A percentile compares a stretch with the other conserved stretches of the same genome.
These are phyloP conservation scores for Pectinophora gossypiella DNA, from an alignment of 1,140 invertebrate genomes.

Conservation along the genomic window DNA sequence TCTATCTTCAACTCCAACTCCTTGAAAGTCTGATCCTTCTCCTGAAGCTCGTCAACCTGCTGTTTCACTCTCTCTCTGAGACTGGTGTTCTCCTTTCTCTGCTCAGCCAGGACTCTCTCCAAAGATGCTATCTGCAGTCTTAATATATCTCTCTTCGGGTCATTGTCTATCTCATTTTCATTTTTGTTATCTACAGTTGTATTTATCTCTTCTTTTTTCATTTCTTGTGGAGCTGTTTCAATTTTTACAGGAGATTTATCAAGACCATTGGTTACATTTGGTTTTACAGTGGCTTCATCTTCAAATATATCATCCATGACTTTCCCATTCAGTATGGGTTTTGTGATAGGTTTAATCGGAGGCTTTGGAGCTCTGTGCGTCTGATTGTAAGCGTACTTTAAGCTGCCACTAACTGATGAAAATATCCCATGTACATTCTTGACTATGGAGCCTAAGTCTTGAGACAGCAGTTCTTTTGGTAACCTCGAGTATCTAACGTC, in stretches of 20 bases:
- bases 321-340: conserved; percentile 46
- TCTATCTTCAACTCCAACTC: conserved; percentile 61
- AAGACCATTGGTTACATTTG: background rate
- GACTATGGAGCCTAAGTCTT: conserved; percentile 61
- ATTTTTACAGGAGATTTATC: conserved; percentile 11
- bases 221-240: no score
- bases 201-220: conserved; percentile 7
- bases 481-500: conserved; percentile 39
- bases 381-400: conserved; percentile 52
- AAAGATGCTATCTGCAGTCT: conserved; percentile 55
- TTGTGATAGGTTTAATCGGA: conserved; percentile 30
- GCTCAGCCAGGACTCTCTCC: conserved; percentile 49
- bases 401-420: conserved; percentile 57
- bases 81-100: conserved; percentile 46
- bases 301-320: conserved; percentile 65
- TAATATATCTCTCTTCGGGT: conserved; percentile 38
- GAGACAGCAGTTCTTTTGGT: conserved; percentile 56
- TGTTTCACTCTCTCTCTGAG: conserved; percentile 49
- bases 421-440: conserved; percentile 68
- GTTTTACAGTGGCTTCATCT: conserved; percentile 21
- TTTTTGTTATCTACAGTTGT: no score
- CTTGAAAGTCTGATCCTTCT: conserved; percentile 60
- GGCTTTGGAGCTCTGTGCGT: conserved; percentile 24
- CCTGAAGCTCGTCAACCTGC: conserved; percentile 46
- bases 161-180: no score